Evolutionary conservation across 2,888 invertebrate genomes (phyloP), one percentile per base, ranked within the genome.

Genomic region (Drosophila hamatofila): DNA sequence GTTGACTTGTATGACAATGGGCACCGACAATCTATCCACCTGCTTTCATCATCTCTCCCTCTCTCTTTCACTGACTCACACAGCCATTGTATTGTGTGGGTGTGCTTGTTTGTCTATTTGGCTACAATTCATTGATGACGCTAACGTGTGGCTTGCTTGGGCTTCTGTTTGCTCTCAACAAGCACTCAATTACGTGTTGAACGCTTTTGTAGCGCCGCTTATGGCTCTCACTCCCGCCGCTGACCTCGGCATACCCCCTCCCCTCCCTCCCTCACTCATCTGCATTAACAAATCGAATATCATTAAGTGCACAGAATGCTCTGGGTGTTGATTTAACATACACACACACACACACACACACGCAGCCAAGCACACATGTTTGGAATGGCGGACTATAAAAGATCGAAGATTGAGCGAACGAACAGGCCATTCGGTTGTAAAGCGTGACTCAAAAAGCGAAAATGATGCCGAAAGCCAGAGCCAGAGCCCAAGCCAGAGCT

Each of bases 161-260:
- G 66, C 80, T 79, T 74, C 63, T 77, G 80, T 77, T 74, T 82
- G 58, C 80, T 70, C 70, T 65, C 64, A 52, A 23, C 76, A 76
- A 83, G 59, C 80, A 63, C 48, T 61, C 78, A 77, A 81, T 81
- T 66, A 61, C 60, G 73, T 55, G 71, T 59, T 30, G 58, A 60
- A 62, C 55, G 72, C 57, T 61, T 70, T 67, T 70, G 65, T 68
- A 69, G 55, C 44, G 68, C 64, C 39, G 63, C 62, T 49, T 27
- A 27, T 37, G 46, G 62, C 65, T 16, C 16, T 30, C 30, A 18
- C 42, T 30, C 30, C 11, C 18, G 16, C 8, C 23, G 35, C 23
- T 9, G 7, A 14, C 23, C 42, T 39, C n/a, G n/a, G 21, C 12
- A 14, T 14, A n/a, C 35, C 48, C 27, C 14, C 44, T 16, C n/a